Evolutionary conservation across 2,888 invertebrate genomes (phyloP), one percentile per base, ranked within the genome.

Genomic region (Sussaba pulchella): DNA sequence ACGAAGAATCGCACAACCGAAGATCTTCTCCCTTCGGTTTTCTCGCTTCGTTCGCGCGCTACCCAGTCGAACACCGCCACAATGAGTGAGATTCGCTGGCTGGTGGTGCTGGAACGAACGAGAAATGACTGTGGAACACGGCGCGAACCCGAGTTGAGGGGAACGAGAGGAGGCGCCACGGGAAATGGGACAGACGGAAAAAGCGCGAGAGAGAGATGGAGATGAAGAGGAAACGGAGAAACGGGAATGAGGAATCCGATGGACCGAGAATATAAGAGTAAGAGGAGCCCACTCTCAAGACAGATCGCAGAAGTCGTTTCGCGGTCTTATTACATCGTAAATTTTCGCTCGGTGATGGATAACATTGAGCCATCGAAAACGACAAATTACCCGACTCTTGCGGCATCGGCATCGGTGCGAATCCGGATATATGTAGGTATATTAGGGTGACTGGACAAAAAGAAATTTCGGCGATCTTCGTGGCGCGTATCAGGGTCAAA

Each of bases 291-390:
- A 82, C 82, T 79, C 52, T 72, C 69, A 85, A 89, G 87, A 89
- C 88, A 85, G 85, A 89, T 89, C 88, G 88, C 84, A 83, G 85
- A 85, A 88, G 86, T 86, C 82, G 84, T 83, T 85, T 83, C 85
- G 85, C 84, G 86, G 85, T 86, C 87, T 90, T 90, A 90, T 90
- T 89, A 89, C 89, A 88, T 88, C 90, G 90, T 90, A 88, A 88
- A 89, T 88, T 89, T 82, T 76, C 85, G 83, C 14, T 84, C 83
- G 87, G 88, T 88, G 89, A 89, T 89, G 89, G 90, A 89, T 90
- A 89, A 89, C 89, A 88, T 89, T 88, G 86, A 89, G 88, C 88
- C 87, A 89, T 89, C 87, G 87, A 87, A 87, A 87, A 85, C 87
- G 88, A 90, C 90, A 90, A 89, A 90, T 90, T 89, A 88, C 90